Base-by-base conservation (phyloP, 2,797 vertebrate species). In the Gymnoscopelus microlampas region DNA sequence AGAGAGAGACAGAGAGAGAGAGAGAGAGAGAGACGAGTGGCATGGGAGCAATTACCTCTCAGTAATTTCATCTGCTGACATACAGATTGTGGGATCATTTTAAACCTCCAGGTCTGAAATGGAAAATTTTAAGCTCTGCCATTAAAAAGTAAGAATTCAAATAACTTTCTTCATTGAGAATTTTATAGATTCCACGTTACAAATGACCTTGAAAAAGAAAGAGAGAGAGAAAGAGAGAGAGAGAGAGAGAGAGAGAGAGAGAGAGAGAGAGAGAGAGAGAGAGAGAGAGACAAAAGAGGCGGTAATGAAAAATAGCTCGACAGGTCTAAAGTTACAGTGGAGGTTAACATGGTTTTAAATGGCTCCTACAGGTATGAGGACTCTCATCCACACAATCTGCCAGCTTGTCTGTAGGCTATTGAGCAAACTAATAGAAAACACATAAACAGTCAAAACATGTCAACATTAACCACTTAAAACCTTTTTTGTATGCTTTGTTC, bases 131-230 rank as follows among this genome's bases (percentile, higher is more conserved):
- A 91, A 92, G 90, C 89, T 89, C 82, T 79, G 85, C 84, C 80
- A 81, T 94, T 93, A 94, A 95, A 93, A 92, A 91, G 85, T 84
- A 93, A 90, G 92, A 94, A 94, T 94, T 93, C 92, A 93, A 93
- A 94, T 94, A 93, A 94, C 91, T 92, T 93, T 92, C 86, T 87
- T 88, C 86, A 91, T 89, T 92, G 86, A 88, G 86, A 91, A 86
- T 87, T 94, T 94, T 93, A 95, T 94, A 91, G 93, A 91, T 94
- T 93, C 89, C 88, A 92, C 88, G 87, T 92, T 91, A 91, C 74
- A 78, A 74, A 90, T 88, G 92, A 93, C 93, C 93, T 94, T 93
- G 89, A 88, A 88, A 76, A 74, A 3, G 26, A 29, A 32, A 67
- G 70, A 48, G 70, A 68, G 51, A 76, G 69, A 59, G 24, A 62